A percentile compares a stretch with the other conserved stretches of the same genome.
Evolutionary conservation across 2,888 invertebrate genomes (phyloP).

Genomic region (Tenthredo notha): DNA sequence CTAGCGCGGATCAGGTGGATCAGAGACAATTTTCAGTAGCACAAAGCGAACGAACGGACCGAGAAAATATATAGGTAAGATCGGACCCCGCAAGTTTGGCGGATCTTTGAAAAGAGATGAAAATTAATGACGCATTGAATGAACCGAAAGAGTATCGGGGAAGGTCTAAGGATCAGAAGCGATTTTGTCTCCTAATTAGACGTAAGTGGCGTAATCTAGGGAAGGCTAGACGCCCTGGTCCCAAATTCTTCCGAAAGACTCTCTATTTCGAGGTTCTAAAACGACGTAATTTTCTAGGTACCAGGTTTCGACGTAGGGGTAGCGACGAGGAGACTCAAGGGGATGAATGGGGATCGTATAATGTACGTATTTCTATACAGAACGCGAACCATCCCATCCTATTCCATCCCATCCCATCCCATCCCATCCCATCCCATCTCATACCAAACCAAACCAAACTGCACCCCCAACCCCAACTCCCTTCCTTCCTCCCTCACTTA

Average conservation of each 20-base stretch:
- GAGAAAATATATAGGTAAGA: not conserved
- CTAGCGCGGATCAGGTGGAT: constrained; percentile 42
- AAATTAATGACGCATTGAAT: not conserved
- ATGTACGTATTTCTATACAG: constrained; percentile 68
- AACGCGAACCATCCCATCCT: constrained; percentile 50
- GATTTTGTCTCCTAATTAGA: not conserved
- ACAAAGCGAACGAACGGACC: not conserved
- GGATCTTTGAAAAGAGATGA: not conserved
- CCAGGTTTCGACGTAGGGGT: not conserved
- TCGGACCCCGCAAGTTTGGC: not conserved
- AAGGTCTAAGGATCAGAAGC: not conserved
- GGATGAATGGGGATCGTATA: constrained; percentile 61
- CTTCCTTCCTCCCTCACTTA: not conserved
- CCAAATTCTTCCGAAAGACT: not conserved
- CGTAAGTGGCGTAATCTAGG: not conserved
- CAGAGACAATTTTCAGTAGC: constrained; percentile 19
- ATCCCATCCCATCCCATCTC: not conserved
- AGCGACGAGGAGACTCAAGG: constrained; percentile 1
- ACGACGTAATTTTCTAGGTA: constrained; percentile 35
- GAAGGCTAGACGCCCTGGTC: not conserved
- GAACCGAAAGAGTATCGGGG: not conserved
- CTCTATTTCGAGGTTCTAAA: not conserved
- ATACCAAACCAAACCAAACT: not conserved
- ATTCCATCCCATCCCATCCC: not conserved
- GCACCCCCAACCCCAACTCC: constrained; percentile 32